Percentiles rank a stretch among this genome's conserved stretches.
Conservation (phyloP, 2,888 invertebrate species). For the Chydorus sphaericus region DNA sequence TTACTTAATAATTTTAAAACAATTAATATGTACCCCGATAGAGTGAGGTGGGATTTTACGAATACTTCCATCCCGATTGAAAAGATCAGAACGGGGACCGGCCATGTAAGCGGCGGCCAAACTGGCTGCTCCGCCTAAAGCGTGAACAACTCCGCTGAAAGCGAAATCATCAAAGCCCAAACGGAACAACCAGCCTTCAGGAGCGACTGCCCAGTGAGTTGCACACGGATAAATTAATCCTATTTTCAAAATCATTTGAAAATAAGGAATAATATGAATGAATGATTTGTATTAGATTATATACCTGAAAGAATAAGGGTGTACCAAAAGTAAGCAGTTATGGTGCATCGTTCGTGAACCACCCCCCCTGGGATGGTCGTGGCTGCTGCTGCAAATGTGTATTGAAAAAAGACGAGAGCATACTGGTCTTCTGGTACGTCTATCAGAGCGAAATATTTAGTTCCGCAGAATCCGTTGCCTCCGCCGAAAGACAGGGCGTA, state of each 20-base stretch:
- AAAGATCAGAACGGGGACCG: constrained; percentile 36
- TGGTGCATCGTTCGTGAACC: constrained; percentile 38
- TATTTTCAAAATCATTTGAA: constrained; percentile 21
- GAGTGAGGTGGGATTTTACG: constrained; percentile 29
- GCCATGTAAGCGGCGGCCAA: constrained; percentile 30
- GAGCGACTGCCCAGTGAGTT: constrained; percentile 34
- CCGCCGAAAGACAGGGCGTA: constrained; percentile 33
- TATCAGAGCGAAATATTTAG: constrained; percentile 24
- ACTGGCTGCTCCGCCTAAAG: constrained; percentile 31
- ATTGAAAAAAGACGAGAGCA: constrained; percentile 36
- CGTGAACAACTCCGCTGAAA: constrained; percentile 37
- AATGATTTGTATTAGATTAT: neutral
- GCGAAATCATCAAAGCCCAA: constrained; percentile 35
- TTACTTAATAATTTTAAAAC: too few relatives aligned
- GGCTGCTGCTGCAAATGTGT: constrained; percentile 39
- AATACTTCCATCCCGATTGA: constrained; percentile 23
- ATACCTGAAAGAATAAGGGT: constrained; percentile 37
- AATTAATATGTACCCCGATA: constrained; percentile 28
- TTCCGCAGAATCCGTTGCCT: constrained; percentile 26
- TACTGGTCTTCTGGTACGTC: constrained; percentile 18
- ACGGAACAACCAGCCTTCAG: constrained; percentile 29
- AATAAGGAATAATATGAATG: neutral
- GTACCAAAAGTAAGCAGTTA: constrained; percentile 37
- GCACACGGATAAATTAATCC: constrained; percentile 34
- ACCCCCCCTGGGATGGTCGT: constrained; percentile 40